Evolutionary conservation across 2,113 vertebrate genomes (phyloP), one percentile per base, ranked within the genome.

Genomic region (Archilochus colubris): DNA sequence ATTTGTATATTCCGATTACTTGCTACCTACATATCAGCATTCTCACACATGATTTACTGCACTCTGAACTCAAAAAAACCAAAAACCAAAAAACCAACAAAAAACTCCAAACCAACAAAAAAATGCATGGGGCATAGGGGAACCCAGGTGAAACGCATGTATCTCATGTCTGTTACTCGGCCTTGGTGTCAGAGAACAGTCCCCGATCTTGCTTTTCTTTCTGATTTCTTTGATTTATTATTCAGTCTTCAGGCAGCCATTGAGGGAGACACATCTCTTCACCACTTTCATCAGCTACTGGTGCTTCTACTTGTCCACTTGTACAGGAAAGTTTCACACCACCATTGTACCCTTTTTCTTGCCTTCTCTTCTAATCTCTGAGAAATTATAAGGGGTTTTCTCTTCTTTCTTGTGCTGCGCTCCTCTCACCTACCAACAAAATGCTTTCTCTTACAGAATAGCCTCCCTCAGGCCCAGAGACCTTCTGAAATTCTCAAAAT

Each of bases 61-160:
- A 21, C 12, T 69, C 48, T 33, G 11, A 72, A 77, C 20, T 61
- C 28, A 82, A 74, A 63, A 43, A 86, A 63, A 21, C 11, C 23
- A 2, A 30, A 89, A 59, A 55, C 38, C 21, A 25, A 40, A 64
- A 44, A 40, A 38, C 36, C 28, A 82, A 74, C 58, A 43, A 86
- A 63, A 40, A 40, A 40, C 40, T 13, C 40, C 40, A 40, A 40
- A 23, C 11, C 23, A 2, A 30, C n/a, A 30, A 82, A 94, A 94
- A 59, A 75, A 48, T 48, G 11, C 20, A 28, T 22, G 30, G 14
- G 21, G 25, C 10, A n/a, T 3, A 48, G 10, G 15, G 55, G 5
- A 77, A 8, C 12, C 16, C 38, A 83, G 30, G 24, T 12, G 73
- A 12, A 61, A 64, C 0, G 0, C 16, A 8, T 1, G 0, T 50